These are phyloP conservation scores for Diarsia mendica DNA, from an alignment of 2,888 invertebrate genomes.

Conservation along the genomic window DNA sequence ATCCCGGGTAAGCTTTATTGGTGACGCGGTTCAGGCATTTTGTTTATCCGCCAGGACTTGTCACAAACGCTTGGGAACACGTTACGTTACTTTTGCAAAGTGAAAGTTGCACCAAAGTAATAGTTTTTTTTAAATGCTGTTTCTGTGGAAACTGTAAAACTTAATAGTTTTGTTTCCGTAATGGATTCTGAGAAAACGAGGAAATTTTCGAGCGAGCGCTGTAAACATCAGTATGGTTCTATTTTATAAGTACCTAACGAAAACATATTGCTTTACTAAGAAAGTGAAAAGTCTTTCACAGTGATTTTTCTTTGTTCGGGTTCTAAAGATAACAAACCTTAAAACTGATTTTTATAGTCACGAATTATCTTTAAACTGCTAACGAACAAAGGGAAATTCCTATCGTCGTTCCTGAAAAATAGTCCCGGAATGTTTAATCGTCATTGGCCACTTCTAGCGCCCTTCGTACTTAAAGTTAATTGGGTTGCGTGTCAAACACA, in stretches of 20 bases:
- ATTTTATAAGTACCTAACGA: conserved; percentile 15
- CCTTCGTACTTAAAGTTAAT: conserved; percentile 37
- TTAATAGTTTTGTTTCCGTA: conserved; percentile 13
- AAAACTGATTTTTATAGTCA: conserved; percentile 19
- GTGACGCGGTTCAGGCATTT: conserved; percentile 57
- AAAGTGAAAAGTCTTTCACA: background rate
- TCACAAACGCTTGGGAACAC: background rate
- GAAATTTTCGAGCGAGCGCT: conserved; percentile 9
- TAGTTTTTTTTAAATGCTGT: background rate
- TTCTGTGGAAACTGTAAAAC: conserved; percentile 5
- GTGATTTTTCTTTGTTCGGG: background rate
- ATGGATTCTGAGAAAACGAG: conserved; percentile 21
- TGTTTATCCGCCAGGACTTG: conserved; percentile 30
- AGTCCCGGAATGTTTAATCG: conserved; percentile 48
- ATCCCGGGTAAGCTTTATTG: conserved; percentile 77
- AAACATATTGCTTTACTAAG: background rate
- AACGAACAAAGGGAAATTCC: conserved; percentile 16
- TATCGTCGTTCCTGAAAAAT: conserved; percentile 24
- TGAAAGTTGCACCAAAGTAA: background rate
- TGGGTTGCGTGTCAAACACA: conserved; percentile 42
- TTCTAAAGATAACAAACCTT: conserved; percentile 19
- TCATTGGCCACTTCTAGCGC: conserved; percentile 18
- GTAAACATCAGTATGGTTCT: conserved; percentile 29
- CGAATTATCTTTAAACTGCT: conserved; percentile 23
- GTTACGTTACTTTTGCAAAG: conserved; percentile 1